Evolutionary conservation across 2,113 vertebrate species (phyloP).

Genomic region (Tachysurus vachellii): DNA sequence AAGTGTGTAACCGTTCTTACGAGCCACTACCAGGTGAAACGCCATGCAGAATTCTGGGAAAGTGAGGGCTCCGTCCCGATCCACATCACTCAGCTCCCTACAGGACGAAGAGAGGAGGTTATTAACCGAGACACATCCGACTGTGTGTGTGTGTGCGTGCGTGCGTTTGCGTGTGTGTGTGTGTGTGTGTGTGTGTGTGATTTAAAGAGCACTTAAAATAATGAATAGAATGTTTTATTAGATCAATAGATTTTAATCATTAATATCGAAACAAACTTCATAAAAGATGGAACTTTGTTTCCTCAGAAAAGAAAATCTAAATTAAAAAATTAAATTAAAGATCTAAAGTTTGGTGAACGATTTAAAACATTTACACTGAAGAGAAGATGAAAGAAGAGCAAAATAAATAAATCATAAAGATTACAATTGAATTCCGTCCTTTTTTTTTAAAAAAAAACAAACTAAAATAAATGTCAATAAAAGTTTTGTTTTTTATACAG

Average conservation of each 20-base stretch:
- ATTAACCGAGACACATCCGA: background rate
- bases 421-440: background rate
- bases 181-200: background rate
- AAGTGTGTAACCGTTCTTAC: conserved; percentile 91
- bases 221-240: background rate
- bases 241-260: background rate
- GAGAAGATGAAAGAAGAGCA: background rate
- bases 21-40: conserved; percentile 93
- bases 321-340: background rate
- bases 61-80: conserved; percentile 88
- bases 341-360: background rate
- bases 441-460: background rate
- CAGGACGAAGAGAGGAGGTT: background rate
- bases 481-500: background rate
- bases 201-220: background rate
- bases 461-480: background rate
- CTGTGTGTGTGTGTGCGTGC: background rate
- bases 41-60: conserved; percentile 91
- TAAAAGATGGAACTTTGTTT: background rate
- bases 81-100: conserved; percentile 94
- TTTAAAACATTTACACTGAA: background rate
- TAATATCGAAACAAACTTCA: background rate
- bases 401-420: background rate
- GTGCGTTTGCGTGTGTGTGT: background rate
- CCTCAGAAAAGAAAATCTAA: background rate